Evolutionary conservation across 2,797 vertebrate genomes (phyloP), one percentile per base, ranked within the genome.

Genomic region (Mallotus villosus): DNA sequence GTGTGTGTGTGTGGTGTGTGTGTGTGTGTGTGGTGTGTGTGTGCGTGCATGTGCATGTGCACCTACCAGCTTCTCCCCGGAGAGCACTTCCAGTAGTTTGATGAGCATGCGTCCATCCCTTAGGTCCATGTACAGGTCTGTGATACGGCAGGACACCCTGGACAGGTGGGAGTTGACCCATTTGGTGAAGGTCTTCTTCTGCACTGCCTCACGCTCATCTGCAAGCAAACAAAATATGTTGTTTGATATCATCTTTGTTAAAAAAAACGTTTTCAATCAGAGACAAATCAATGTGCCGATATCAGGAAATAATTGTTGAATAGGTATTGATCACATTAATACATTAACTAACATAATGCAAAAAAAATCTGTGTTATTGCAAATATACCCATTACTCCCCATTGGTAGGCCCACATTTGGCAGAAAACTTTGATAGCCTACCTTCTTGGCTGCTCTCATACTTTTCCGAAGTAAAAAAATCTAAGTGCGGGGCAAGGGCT

Each of bases 91-190:
- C 64, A 97, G 91, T 41, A 97, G 92, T 3, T 95, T 92, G 87
- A 97, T 93, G 37, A 97, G 93, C 92, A 95, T 95, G 27, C 95
- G 92, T 32, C 96, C 96, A 1, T 96, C 95, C 1, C 96, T 90
- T 72, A 96, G 91, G 91, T 96, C 95, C 51, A 92, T 92, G 91
- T 97, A 97, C 1, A 97, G 93, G 85, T 97, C 95, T 0, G 92
- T 93, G 79, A 97, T 95, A 57, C 95, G 91, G 78, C 95, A 96
- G 0, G 95, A 94, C 7, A 96, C 95, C 5, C 95, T 87, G 29
- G 95, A 94, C 87, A 97, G 89, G 92, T 97, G 96, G 0, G 96
- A 96, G 89, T 97, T 97, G 37, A 97, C 94, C 96, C 96, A 96
- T 77, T 97, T 97, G 67, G 95, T 96, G 89, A 97, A 96, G 72